Evolutionary conservation across 2,888 invertebrate genomes (phyloP).

Genomic region (Escarpia spicata): DNA sequence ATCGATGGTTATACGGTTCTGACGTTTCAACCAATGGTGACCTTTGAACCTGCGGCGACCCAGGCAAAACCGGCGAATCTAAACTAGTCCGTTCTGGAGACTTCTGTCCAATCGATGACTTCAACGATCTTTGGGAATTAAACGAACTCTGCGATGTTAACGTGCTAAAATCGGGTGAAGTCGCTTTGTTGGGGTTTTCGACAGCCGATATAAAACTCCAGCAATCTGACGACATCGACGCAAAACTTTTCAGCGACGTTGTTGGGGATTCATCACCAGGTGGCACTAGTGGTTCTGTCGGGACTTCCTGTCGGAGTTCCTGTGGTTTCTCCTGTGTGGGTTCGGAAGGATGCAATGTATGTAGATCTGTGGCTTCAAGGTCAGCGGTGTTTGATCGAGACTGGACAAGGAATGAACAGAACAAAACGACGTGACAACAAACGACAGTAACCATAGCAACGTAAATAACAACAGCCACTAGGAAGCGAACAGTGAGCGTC

Average conservation of each 20-base stretch:
- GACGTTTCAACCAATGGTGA: neutral
- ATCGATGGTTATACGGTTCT: neutral
- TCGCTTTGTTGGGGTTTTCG: neutral
- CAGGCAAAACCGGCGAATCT: neutral
- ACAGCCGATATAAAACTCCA: neutral
- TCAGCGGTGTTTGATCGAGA: neutral
- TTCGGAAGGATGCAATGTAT: neutral
- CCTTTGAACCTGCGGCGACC: neutral
- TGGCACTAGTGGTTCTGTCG: neutral
- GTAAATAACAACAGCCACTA: constrained; percentile 1
- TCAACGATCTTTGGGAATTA: neutral
- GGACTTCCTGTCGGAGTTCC: neutral
- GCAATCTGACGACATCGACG: neutral
- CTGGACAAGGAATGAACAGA: neutral
- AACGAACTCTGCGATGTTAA: neutral
- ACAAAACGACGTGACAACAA: neutral
- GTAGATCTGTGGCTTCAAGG: neutral
- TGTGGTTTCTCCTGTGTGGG: neutral
- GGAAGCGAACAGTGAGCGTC: neutral
- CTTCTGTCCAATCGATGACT: neutral
- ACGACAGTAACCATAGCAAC: constrained; percentile 7
- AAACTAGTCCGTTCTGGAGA: constrained; percentile 6
- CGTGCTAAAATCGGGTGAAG: neutral
- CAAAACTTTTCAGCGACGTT: neutral
- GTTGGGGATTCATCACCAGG: neutral